These are phyloP conservation scores for Venturia canescens DNA, from an alignment of 1,140 invertebrate species.

Conservation along the genomic window DNA sequence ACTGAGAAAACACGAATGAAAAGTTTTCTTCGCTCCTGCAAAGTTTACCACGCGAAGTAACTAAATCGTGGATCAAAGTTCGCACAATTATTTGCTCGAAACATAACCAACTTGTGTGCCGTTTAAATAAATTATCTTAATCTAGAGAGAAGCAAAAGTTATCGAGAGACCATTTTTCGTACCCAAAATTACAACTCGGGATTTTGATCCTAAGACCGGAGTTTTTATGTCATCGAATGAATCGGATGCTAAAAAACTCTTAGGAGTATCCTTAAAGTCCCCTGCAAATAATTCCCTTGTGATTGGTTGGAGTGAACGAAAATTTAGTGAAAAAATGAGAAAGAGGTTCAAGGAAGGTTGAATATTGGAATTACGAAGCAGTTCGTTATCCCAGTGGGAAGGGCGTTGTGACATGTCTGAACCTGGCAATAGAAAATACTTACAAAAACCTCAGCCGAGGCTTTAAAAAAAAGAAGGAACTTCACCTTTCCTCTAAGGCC, in stretches of 20 bases:
- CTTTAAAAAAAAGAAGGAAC: constrained; percentile 20
- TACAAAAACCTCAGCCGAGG: constrained; percentile 12
- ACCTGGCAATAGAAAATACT: neutral
- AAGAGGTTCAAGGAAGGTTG: neutral
- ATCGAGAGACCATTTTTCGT: no score
- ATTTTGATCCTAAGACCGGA: no score
- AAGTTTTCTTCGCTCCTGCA: neutral
- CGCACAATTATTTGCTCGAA: neutral
- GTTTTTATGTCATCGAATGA: no score
- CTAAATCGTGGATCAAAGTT: no score
- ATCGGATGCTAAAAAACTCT: no score
- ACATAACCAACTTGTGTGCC: constrained; percentile 53
- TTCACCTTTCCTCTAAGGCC: neutral
- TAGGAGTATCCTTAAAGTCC: no score
- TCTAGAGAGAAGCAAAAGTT: no score
- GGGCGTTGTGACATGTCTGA: neutral
- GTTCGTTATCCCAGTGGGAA: constrained; percentile 16
- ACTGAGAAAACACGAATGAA: neutral
- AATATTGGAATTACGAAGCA: constrained; percentile 28
- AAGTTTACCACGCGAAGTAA: no score
- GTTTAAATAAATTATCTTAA: constrained; percentile 8
- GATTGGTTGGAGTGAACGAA: neutral
- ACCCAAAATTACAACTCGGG: no score
- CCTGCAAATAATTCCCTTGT: no score
- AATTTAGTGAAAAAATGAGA: neutral